phyloP scores from a whole-genome alignment of 2,113 vertebrate genomes.

The Toxotes chatareus region DNA sequence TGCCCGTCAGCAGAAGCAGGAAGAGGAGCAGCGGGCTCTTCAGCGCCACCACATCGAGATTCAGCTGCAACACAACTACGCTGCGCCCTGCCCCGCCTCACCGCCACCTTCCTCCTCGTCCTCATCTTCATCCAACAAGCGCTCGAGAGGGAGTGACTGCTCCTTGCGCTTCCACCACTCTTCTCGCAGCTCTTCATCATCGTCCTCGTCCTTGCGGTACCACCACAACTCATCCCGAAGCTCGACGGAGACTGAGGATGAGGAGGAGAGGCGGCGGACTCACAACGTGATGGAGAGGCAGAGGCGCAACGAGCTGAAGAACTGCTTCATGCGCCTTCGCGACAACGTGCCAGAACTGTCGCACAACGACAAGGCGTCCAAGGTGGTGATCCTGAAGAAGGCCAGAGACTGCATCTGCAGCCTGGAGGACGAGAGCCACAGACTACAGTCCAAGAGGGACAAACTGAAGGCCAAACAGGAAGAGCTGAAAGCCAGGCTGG shows the following conservation, averaged over 20 bases:
- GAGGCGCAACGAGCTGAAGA: constrained; percentile 86
- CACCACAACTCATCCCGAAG: constrained; percentile 51
- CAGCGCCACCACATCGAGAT: constrained; percentile 81
- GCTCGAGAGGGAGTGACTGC: constrained; percentile 54
- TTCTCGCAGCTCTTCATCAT: constrained; percentile 40
- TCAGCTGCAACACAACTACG: constrained; percentile 88
- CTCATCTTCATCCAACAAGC: constrained; percentile 65
- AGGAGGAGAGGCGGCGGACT: constrained; percentile 84
- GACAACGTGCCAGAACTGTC: constrained; percentile 86
- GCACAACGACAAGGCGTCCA: constrained; percentile 86
- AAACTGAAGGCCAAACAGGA: constrained; percentile 75
- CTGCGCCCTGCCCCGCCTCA: constrained; percentile 82
- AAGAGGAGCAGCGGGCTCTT: constrained; percentile 63
- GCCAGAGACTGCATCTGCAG: constrained; percentile 83
- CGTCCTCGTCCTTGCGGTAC: constrained; percentile 30
- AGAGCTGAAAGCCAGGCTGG: constrained; percentile 74
- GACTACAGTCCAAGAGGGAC: constrained; percentile 68
- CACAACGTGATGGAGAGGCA: constrained; percentile 89
- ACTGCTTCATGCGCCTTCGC: constrained; percentile 84
- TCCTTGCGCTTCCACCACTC: constrained; percentile 52
- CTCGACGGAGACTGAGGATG: constrained; percentile 76
- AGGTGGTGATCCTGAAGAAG: constrained; percentile 87
- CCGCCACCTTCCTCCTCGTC: constrained; percentile 54
- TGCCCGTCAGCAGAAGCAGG: constrained; percentile 58
- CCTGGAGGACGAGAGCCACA: constrained; percentile 75